Evolutionary conservation across 2,113 vertebrate genomes (phyloP).

Genomic region (Pampusana beccarii): DNA sequence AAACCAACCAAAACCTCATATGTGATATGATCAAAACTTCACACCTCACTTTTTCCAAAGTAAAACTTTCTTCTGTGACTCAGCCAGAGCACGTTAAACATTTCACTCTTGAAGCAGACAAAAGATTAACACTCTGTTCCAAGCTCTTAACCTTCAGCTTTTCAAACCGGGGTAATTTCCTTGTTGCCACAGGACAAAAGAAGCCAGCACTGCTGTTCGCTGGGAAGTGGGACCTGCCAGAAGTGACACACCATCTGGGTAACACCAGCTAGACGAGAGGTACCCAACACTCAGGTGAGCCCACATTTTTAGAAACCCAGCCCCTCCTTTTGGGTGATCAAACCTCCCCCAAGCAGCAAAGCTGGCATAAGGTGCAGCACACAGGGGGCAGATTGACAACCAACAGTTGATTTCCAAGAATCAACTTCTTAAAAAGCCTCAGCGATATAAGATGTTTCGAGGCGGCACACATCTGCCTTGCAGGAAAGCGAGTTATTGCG

Average conservation of each 20-base stretch:
- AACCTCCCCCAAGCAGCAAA: background rate
- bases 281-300: background rate
- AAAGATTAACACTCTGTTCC: background rate
- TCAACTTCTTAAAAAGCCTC: background rate
- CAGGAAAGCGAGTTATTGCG: rapidly evolving
- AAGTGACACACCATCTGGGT: background rate
- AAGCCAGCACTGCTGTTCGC: background rate
- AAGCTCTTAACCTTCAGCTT: background rate
- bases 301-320: background rate
- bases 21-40: background rate
- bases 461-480: rapidly evolving
- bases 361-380: background rate
- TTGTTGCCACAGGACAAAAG: background rate
- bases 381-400: background rate
- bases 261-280: background rate
- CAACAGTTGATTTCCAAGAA: background rate
- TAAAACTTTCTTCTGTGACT: conserved; percentile 22
- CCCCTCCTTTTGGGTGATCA: background rate
- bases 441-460: rapidly evolving
- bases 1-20: background rate
- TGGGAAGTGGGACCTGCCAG: background rate
- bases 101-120: background rate
- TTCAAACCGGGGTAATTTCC: background rate
- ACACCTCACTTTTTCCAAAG: conserved; percentile 10
- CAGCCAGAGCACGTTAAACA: background rate